phyloP scores from a whole-genome alignment of 2,888 invertebrate species.

The Plutella xylostella region DNA sequence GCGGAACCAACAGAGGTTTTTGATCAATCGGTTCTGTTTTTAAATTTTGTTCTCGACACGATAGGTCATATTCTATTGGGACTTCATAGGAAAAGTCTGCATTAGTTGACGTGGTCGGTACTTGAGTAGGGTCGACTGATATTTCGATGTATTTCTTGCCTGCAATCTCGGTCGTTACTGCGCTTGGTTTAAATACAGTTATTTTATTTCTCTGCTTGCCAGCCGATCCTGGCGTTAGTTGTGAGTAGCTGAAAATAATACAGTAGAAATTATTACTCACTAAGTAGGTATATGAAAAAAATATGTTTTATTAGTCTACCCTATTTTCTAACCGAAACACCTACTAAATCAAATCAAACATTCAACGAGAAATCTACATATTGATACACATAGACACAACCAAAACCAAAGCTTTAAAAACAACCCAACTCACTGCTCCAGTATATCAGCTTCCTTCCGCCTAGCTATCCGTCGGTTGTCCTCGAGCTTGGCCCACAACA shows the following conservation, averaged over 20 bases:
- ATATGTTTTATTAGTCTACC: too few species aligned
- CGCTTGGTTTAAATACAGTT: neutral
- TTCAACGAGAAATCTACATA: too few species aligned
- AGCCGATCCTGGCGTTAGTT: neutral
- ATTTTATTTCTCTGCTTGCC: too few species aligned
- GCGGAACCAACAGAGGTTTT: neutral
- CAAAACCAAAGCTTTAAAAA: neutral
- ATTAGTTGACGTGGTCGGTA: too few species aligned
- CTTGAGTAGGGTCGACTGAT: neutral
- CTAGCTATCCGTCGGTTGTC: slow-evolving; percentile 45
- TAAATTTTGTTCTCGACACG: neutral
- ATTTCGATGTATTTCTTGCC: neutral
- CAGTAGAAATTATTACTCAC: too few species aligned
- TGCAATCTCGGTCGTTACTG: neutral
- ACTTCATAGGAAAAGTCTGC: too few species aligned
- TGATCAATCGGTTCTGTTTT: neutral
- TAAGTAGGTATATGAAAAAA: too few species aligned
- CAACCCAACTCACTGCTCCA: slow-evolving; percentile 31
- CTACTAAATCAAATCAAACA: too few species aligned
- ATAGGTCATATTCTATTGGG: neutral
- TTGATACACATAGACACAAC: too few species aligned
- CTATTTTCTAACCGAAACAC: too few species aligned
- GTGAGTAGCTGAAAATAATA: neutral
- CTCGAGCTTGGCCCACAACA: slow-evolving; percentile 60
- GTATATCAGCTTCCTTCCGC: slow-evolving; percentile 31